These are phyloP conservation scores for Scaptomyza polygonia DNA, from an alignment of 2,888 invertebrate species.

Conservation along the genomic window DNA sequence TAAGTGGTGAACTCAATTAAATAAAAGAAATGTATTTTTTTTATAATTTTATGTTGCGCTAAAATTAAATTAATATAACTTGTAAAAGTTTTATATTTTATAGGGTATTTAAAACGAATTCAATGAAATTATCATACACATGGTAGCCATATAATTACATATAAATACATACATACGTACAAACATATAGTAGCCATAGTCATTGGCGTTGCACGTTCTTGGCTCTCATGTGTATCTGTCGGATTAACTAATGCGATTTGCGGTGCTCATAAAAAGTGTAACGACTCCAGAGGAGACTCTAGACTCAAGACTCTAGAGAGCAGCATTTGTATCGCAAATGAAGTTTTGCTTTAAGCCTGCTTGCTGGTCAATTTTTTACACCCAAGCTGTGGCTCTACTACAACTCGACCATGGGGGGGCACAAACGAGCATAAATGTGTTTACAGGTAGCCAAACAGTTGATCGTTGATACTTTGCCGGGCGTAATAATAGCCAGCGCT, in stretches of 20 bases:
- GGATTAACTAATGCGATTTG: slow-evolving; percentile 77
- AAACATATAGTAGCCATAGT: slow-evolving; percentile 34
- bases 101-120: slow-evolving; percentile 57
- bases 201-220: slow-evolving; percentile 42
- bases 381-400: slow-evolving; percentile 34
- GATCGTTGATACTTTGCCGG: slow-evolving; percentile 51
- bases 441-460: slow-evolving; percentile 57
- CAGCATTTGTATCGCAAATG: slow-evolving; percentile 42
- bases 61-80: too few relatives aligned
- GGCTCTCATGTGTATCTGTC: slow-evolving; percentile 68
- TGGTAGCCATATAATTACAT: slow-evolving; percentile 1
- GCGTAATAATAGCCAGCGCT: slow-evolving; percentile 27
- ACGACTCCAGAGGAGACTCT: too few relatives aligned
- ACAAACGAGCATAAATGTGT: slow-evolving; percentile 43
- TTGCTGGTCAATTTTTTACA: slow-evolving; percentile 41
- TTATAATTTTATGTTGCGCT: too few relatives aligned
- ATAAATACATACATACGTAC: slow-evolving; percentile 14
- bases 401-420: slow-evolving; percentile 62
- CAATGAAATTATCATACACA: slow-evolving; percentile 70
- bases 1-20: too few relatives aligned
- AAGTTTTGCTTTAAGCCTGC: slow-evolving; percentile 37
- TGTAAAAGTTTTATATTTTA: background rate
- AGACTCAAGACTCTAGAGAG: slow-evolving; percentile 38
- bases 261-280: slow-evolving; percentile 74
- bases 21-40: too few relatives aligned